Evolutionary conservation across 1,140 invertebrate species (phyloP), one percentile per base, ranked within the genome.

Genomic region (Atta colombica): DNA sequence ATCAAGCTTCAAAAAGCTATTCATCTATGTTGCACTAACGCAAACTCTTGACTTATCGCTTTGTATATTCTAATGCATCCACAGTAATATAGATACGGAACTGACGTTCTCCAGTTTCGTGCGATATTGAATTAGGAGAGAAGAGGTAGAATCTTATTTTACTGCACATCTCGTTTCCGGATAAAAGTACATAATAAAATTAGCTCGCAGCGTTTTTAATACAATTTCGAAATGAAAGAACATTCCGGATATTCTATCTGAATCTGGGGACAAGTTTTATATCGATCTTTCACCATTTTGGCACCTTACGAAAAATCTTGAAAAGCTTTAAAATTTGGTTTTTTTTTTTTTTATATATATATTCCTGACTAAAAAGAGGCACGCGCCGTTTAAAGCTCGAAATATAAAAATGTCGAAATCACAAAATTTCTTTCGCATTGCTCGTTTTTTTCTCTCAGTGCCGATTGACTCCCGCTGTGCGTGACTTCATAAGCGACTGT

Each of bases 121-220:
- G n/a, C 51, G 31, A 60, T 45, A 77, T 77, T 39, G 21, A 60
- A 10, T 75, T 75, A 75, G 31, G 14, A 61, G 35, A 18, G 74
- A 39, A 45, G 55, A 58, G 21, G 14, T 3, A 61, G 35, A 61
- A 39, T 61, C 55, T 77, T 77, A 61, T 77, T 61, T 77, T 45
- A 61, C 53, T 58, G 28, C 21, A n/a, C 35, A 3, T 77, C 69
- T 28, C 35, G 55, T 77, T 77, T 77, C n/a, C 21, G 55, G 31
- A 4, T 18, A 45, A 77, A 77, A 45, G 55, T 61, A 45, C 12
- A 35, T 77, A 61, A 77, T 61, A 77, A 77, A 77, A 77, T 77
- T 77, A 61, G 12, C 53, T 10, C 6, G 21, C 14, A 35, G 16
- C 74, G n/a, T 77, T 61, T 77, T 77, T 61, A 61, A 61, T 77